A percentile compares a stretch with the other conserved stretches of the same genome.
Conservation (phyloP, 2,888 invertebrate species). For the Spisula subtruncata region DNA sequence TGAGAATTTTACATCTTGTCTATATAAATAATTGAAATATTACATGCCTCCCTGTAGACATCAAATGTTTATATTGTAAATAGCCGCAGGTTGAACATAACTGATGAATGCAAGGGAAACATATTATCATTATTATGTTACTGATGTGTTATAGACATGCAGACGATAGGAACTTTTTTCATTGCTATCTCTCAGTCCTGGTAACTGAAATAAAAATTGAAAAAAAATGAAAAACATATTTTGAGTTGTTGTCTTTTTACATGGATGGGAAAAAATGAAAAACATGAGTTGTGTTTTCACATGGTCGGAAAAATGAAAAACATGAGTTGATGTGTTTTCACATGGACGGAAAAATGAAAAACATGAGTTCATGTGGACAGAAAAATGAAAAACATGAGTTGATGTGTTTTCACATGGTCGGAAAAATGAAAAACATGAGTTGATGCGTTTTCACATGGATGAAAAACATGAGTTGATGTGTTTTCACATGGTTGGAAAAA, state of each 20-base stretch:
- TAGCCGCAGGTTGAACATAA: not conserved
- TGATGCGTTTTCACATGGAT: too few relatives aligned
- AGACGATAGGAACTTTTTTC: constrained; percentile 40
- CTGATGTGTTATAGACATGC: constrained; percentile 16
- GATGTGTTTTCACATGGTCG: not conserved
- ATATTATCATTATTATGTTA: constrained; percentile 13
- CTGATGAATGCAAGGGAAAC: not conserved
- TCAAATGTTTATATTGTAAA: constrained; percentile 18
- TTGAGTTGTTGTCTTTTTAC: not conserved
- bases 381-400: not conserved
- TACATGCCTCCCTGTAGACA: not conserved
- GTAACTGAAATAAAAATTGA: constrained; percentile 53
- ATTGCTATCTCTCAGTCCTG: constrained; percentile 52
- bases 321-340: too few relatives aligned
- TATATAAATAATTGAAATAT: not conserved
- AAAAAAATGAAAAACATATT: constrained; percentile 28
- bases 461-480: too few relatives aligned
- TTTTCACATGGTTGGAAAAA: too few relatives aligned
- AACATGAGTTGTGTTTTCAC: not conserved
- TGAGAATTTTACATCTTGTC: not conserved
- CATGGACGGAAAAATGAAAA: too few relatives aligned
- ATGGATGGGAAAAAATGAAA: constrained; percentile 19
- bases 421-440: too few relatives aligned
- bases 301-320: too few relatives aligned
- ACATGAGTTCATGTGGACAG: not conserved